Conservation (phyloP, 2,113 vertebrate species). For the Puffinus mauretanicus region DNA sequence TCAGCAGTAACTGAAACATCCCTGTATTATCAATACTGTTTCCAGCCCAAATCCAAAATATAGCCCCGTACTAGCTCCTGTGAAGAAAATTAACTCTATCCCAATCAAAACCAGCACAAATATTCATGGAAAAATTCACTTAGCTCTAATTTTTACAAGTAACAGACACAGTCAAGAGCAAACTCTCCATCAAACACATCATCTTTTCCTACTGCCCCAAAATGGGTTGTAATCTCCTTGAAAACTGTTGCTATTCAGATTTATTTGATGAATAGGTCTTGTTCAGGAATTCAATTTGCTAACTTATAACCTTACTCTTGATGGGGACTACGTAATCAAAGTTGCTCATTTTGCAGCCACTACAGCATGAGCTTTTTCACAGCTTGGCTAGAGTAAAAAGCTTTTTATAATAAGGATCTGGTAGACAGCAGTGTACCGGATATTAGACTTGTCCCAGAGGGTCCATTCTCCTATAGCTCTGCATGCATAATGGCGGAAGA, state of each 20-base stretch:
- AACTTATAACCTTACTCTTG: conserved; percentile 44
- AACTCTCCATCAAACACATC: conserved; percentile 19
- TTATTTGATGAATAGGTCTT: conserved; percentile 54
- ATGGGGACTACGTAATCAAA: conserved; percentile 55
- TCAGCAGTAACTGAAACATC: too few relatives aligned
- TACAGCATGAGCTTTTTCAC: conserved; percentile 52
- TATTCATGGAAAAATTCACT: conserved; percentile 11
- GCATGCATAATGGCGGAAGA: conserved; percentile 62
- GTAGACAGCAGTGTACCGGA: conserved; percentile 53
- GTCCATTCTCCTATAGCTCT: conserved; percentile 64
- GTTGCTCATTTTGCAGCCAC: conserved; percentile 59
- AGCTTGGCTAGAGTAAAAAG: conserved; percentile 57
- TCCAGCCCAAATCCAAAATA: too few relatives aligned
- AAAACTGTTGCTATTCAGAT: conserved; percentile 52
- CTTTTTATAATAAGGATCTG: conserved; percentile 60
- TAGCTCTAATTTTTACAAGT: conserved; percentile 34
- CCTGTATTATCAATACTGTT: too few relatives aligned
- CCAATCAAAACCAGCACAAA: too few relatives aligned
- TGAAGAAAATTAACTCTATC: too few relatives aligned
- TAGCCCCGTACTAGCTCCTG: too few relatives aligned
- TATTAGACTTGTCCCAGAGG: conserved; percentile 70
- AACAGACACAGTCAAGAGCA: conserved; percentile 1
- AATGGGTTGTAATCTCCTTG: conserved; percentile 12
- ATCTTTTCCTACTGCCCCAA: conserved; percentile 17
- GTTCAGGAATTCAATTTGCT: conserved; percentile 56